Conservation (phyloP, 2,797 vertebrate species). For the Caiman crocodilus region DNA sequence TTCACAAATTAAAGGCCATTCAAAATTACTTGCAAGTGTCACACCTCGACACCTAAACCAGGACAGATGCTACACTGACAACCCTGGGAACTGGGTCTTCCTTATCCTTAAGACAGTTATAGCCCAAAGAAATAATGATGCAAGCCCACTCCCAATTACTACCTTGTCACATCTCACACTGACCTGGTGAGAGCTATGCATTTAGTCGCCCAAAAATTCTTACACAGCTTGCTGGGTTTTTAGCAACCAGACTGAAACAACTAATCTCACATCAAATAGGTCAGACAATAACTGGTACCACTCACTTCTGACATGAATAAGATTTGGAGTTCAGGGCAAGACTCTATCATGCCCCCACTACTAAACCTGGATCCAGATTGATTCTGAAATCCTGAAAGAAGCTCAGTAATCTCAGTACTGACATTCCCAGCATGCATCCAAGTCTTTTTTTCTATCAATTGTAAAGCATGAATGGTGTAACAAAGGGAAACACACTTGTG, state of each 20-base stretch:
- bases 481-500: not conserved
- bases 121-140: not conserved
- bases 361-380: too few species aligned
- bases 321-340: not conserved
- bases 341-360: not conserved
- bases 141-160: not conserved
- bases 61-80: not conserved
- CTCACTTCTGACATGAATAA: not conserved
- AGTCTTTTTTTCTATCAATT: not conserved
- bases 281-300: not conserved
- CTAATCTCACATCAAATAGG: not conserved
- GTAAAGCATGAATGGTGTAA: not conserved
- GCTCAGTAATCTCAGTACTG: not conserved
- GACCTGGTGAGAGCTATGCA: not conserved
- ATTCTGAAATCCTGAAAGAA: not conserved
- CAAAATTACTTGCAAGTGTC: not conserved
- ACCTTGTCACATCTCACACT: not conserved
- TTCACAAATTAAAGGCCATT: not conserved
- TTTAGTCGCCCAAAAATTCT: not conserved
- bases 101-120: constrained; percentile 6
- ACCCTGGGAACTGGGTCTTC: not conserved
- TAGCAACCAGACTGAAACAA: constrained; percentile 7
- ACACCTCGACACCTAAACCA: not conserved
- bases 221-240: constrained; percentile 27
- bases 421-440: not conserved